Percentiles rank a stretch among this genome's conserved stretches.
phyloP scores from a whole-genome alignment of 2,113 vertebrate genomes.

The Hyaena hyaena region DNA sequence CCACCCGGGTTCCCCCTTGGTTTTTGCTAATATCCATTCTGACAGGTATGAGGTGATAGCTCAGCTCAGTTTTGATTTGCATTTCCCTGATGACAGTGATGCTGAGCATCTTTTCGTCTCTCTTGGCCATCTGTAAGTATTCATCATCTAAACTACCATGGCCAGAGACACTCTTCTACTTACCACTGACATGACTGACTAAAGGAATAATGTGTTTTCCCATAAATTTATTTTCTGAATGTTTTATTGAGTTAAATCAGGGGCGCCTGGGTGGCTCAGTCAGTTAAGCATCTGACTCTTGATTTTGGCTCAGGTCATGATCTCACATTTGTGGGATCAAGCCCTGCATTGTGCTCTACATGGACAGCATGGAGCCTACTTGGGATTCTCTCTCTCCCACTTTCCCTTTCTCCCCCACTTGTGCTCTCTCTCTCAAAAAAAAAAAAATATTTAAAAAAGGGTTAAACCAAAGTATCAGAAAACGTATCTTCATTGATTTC shows the following conservation, averaged over 20 bases:
- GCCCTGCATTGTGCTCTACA: too few relatives aligned
- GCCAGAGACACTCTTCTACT: not conserved
- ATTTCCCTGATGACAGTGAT: not conserved
- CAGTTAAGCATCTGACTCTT: too few relatives aligned
- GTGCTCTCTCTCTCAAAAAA: too few relatives aligned
- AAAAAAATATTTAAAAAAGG: not conserved
- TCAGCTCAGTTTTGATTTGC: not conserved
- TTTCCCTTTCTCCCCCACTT: too few relatives aligned
- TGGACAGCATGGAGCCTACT: too few relatives aligned
- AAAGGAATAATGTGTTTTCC: not conserved
- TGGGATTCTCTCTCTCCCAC: too few relatives aligned
- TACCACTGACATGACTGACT: not conserved
- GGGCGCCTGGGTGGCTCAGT: too few relatives aligned
- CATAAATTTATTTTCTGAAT: not conserved
- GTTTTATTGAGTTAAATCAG: not conserved
- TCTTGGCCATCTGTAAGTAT: not conserved
- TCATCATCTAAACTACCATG: not conserved
- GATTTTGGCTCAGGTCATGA: too few relatives aligned
- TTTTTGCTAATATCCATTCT: not conserved
- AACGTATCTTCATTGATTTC: not conserved
- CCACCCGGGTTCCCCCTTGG: too few relatives aligned
- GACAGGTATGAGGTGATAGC: not conserved
- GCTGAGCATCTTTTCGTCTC: not conserved
- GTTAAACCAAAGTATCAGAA: too few relatives aligned
- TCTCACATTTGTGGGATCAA: too few relatives aligned